Conservation (phyloP, 2,113 vertebrate species). For the Trematomus loennbergii region DNA sequence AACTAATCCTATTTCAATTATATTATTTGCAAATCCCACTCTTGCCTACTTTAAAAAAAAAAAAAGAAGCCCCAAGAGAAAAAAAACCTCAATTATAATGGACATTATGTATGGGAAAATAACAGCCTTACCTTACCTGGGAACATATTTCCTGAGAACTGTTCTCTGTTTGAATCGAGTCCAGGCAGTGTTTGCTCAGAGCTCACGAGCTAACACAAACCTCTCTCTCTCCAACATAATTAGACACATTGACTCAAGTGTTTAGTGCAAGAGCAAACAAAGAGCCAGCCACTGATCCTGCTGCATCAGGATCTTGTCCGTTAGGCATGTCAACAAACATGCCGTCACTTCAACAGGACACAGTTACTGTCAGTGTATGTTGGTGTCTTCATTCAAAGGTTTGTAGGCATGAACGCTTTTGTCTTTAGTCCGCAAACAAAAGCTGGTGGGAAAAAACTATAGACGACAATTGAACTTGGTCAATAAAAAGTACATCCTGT, state of each 20-base stretch:
- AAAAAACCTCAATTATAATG: neutral
- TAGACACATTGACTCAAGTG: conserved; percentile 74
- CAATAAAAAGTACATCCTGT: conserved; percentile 54
- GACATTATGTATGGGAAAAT: neutral
- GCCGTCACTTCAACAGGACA: conserved; percentile 62
- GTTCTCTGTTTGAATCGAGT: conserved; percentile 61
- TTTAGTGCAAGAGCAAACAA: conserved; percentile 83
- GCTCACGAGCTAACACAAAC: conserved; percentile 72
- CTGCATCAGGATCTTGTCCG: conserved; percentile 86
- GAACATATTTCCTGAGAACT: conserved; percentile 22
- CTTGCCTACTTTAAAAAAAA: neutral
- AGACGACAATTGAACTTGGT: conserved; percentile 22
- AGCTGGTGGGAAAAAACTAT: conserved; percentile 27
- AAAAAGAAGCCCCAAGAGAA: neutral
- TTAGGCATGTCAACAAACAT: conserved; percentile 83
- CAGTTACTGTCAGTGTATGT: conserved; percentile 30
- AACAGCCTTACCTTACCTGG: conserved; percentile 10
- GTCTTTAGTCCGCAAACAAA: conserved; percentile 56
- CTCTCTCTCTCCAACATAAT: conserved; percentile 70
- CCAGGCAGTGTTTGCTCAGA: conserved; percentile 76
- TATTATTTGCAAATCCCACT: neutral
- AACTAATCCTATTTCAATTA: no score
- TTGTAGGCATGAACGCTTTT: conserved; percentile 2
- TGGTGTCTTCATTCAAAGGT: conserved; percentile 28
- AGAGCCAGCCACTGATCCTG: conserved; percentile 78